phyloP scores from a whole-genome alignment of 2,113 vertebrate genomes.

The Eolophus roseicapilla region DNA sequence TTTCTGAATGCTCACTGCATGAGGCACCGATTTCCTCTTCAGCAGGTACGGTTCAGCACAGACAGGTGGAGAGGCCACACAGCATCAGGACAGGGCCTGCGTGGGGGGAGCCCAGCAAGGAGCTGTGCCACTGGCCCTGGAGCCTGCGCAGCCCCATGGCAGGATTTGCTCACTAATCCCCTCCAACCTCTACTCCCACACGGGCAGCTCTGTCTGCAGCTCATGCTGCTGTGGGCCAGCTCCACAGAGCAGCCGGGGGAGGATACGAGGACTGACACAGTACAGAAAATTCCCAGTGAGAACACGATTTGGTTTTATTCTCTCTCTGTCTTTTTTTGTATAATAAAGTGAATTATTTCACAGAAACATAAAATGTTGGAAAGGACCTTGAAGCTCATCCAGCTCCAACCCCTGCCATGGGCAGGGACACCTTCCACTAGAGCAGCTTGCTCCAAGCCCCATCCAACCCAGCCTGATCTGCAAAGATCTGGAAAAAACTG shows the following conservation, averaged over 20 bases:
- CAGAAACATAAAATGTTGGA: neutral
- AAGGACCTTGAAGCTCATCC: no score
- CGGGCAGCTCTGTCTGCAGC: neutral
- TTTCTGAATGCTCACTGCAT: accelerated
- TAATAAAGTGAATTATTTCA: neutral
- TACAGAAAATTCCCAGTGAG: neutral
- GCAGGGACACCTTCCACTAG: no score
- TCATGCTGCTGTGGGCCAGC: accelerated
- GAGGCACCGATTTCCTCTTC: neutral
- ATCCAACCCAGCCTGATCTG: no score
- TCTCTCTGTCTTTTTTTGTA: neutral
- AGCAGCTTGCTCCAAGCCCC: no score
- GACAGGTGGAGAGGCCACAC: neutral
- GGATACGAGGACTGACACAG: no score
- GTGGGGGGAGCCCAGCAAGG: accelerated
- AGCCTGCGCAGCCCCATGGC: neutral
- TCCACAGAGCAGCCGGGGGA: neutral
- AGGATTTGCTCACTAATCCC: neutral
- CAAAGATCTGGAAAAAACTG: neutral
- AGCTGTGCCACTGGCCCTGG: neutral
- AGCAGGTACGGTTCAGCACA: neutral
- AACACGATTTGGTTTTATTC: accelerated
- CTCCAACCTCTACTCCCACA: neutral
- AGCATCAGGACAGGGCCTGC: accelerated
- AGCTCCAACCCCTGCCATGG: no score